These are phyloP conservation scores for Drosophila robusta DNA, from an alignment of 2,888 invertebrate species.

Conservation along the genomic window DNA sequence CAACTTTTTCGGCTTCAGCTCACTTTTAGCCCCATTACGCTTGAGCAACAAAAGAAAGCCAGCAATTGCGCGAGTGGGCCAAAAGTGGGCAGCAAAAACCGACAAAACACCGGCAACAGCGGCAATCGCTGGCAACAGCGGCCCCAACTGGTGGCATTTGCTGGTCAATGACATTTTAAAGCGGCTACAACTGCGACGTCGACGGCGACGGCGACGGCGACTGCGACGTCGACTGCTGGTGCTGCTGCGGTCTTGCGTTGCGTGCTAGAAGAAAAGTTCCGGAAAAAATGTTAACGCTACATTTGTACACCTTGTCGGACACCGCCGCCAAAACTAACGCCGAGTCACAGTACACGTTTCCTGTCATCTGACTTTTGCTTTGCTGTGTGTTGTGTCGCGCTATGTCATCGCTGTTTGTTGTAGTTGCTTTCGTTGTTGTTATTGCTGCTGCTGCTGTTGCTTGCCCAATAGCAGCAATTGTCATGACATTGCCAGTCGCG, in stretches of 20 bases:
- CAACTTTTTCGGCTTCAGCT: conserved; percentile 73
- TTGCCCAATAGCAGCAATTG: conserved; percentile 42
- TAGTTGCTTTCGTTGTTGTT: conserved; percentile 30
- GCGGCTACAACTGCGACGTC: conserved; percentile 38
- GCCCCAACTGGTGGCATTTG: conserved; percentile 72
- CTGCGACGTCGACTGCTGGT: conserved; percentile 8
- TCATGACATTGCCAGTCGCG: conserved; percentile 57
- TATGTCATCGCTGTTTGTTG: conserved; percentile 54
- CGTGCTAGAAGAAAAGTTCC: conserved; percentile 67
- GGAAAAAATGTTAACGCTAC: conserved; percentile 70
- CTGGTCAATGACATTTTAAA: conserved; percentile 82
- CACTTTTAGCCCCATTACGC: conserved; percentile 80
- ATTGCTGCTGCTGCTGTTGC: conserved; percentile 22
- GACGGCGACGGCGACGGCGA: conserved; percentile 17
- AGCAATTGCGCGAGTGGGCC: conserved; percentile 75
- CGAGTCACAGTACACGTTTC: conserved; percentile 67
- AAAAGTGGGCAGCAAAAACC: conserved; percentile 70
- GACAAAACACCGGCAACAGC: conserved; percentile 56
- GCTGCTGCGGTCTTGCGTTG: conserved; percentile 45
- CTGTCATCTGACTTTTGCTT: conserved; percentile 60
- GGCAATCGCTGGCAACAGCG: conserved; percentile 30
- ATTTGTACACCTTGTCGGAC: conserved; percentile 42
- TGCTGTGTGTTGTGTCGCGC: conserved; percentile 30
- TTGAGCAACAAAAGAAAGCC: conserved; percentile 79
- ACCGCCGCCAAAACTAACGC: conserved; percentile 65